Evolutionary conservation across 2,888 invertebrate species (phyloP).

Genomic region (Yponomeuta evonymella): DNA sequence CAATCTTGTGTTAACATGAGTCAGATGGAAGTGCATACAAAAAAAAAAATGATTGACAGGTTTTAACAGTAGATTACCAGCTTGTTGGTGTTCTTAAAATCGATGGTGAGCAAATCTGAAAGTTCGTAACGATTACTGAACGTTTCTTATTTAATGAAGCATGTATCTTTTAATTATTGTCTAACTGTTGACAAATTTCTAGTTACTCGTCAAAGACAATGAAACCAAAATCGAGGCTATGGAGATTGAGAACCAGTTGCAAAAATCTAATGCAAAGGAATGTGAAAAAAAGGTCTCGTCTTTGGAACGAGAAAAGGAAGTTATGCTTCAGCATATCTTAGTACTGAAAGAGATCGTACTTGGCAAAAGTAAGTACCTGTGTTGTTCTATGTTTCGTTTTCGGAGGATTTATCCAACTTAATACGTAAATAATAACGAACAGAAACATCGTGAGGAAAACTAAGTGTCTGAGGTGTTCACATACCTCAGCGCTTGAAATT

Average conservation of each 20-base stretch:
- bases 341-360: slow-evolving; percentile 32
- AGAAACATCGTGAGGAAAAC: too few species aligned
- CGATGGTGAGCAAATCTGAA: too few species aligned
- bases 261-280: slow-evolving; percentile 27
- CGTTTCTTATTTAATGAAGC: background rate
- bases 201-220: slow-evolving; percentile 40
- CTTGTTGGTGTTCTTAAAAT: background rate
- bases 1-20: too few species aligned
- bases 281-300: slow-evolving; percentile 27
- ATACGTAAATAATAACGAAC: too few species aligned
- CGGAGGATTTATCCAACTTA: too few species aligned
- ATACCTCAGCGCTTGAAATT: too few species aligned
- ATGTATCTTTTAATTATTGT: background rate
- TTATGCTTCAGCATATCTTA: slow-evolving; percentile 31
- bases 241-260: slow-evolving; percentile 36
- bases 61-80: background rate
- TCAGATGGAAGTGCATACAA: too few species aligned
- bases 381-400: too few species aligned
- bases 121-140: too few species aligned
- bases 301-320: slow-evolving; percentile 35
- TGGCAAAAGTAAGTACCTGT: slow-evolving; percentile 40
- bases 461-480: too few species aligned
- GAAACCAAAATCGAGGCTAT: slow-evolving; percentile 37
- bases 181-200: slow-evolving; percentile 22
- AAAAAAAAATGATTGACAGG: too few species aligned